A percentile compares a stretch with the other conserved stretches of the same genome.
Conservation (phyloP, 2,888 invertebrate genomes). For the Drosophila setosimentum region DNA sequence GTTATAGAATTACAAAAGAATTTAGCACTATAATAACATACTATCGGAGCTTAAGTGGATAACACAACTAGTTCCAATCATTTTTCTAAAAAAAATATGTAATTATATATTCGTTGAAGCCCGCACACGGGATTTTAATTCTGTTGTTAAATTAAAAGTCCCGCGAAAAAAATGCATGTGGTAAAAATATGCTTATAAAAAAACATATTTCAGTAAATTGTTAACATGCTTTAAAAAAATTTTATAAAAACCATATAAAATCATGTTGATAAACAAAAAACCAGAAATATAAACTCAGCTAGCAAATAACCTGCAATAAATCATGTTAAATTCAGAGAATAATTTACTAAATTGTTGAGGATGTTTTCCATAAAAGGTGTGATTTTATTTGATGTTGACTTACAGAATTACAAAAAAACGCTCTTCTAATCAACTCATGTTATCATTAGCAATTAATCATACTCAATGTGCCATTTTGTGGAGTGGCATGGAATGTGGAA, state of each 20-base stretch:
- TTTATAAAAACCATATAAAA: conserved; percentile 2
- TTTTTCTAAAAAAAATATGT: background rate
- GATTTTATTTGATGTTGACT: background rate
- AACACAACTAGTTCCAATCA: background rate
- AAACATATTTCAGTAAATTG: background rate
- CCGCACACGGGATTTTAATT: conserved; percentile 5
- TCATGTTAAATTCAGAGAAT: background rate
- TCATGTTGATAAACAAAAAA: background rate
- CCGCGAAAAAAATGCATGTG: background rate
- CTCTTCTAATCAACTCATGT: background rate
- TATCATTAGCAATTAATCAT: background rate
- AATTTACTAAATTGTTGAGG: background rate
- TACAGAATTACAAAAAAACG: background rate
- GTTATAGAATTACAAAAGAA: background rate
- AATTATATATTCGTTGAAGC: conserved; percentile 6
- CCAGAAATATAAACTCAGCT: background rate
- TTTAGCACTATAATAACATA: background rate
- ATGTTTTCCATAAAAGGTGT: background rate
- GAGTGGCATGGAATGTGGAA: background rate
- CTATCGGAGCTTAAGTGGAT: background rate
- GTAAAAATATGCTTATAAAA: background rate
- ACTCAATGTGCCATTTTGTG: background rate
- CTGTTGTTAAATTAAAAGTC: conserved; percentile 8
- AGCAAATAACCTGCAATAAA: background rate
- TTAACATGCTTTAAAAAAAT: conserved; percentile 26